Evolutionary conservation across 1,140 invertebrate genomes (phyloP).

Genomic region (Lasioglossum albipes): DNA sequence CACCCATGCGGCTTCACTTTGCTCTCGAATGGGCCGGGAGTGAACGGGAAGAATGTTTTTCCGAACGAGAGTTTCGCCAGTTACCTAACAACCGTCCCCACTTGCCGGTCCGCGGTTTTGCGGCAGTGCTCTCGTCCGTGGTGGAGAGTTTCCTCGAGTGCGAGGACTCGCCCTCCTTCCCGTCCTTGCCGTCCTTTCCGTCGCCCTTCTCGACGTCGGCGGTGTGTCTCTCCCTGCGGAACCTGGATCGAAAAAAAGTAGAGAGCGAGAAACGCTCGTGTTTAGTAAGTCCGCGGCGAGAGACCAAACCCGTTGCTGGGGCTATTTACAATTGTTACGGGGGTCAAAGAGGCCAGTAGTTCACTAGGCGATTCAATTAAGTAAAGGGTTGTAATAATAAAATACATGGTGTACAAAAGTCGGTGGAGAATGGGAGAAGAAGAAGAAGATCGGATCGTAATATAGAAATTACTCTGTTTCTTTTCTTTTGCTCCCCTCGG

Average conservation of each 20-base stretch:
- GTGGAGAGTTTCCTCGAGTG: conserved; percentile 83
- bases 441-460: background rate
- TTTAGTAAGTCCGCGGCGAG: conserved; percentile 27
- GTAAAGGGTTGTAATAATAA: conserved; percentile 43
- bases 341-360: conserved; percentile 52
- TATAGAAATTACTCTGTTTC: too few relatives aligned
- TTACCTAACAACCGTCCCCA: conserved; percentile 89
- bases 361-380: conserved; percentile 51
- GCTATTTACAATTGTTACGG: conserved; percentile 44
- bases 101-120: conserved; percentile 83
- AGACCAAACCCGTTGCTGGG: background rate
- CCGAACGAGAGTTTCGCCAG: background rate
- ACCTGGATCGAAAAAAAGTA: conserved; percentile 68
- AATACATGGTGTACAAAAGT: conserved; percentile 57
- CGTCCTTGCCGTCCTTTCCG: conserved; percentile 77
- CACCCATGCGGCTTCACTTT: too few relatives aligned
- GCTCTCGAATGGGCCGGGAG: too few relatives aligned
- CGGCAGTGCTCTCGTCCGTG: conserved; percentile 79
- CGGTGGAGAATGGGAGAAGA: conserved; percentile 18
- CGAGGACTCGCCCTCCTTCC: conserved; percentile 75
- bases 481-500: too few relatives aligned
- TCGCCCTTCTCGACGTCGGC: conserved; percentile 85
- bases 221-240: conserved; percentile 76
- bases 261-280: conserved; percentile 45
- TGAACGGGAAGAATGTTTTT: too few relatives aligned